These are phyloP conservation scores for Lepidurus couesii DNA, from an alignment of 1,140 invertebrate genomes.

Conservation along the genomic window DNA sequence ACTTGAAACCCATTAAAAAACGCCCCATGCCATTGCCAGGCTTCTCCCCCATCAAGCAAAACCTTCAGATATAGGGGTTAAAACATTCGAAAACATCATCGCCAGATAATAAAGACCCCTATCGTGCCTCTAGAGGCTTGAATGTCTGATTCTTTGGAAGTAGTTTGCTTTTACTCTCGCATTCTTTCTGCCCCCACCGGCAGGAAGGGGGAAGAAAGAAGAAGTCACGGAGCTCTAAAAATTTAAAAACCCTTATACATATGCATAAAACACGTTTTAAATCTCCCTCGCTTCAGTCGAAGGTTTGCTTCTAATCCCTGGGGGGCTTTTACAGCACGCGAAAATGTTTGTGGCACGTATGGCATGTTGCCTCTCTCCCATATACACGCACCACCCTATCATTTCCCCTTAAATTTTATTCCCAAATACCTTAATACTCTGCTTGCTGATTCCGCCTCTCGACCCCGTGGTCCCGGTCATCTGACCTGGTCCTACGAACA, in stretches of 20 bases:
- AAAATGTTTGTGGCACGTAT: conserved; percentile 13
- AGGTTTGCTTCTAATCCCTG: not conserved
- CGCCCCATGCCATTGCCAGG: not conserved
- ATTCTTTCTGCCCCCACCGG: not conserved
- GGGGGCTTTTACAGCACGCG: not conserved
- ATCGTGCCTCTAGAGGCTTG: no score
- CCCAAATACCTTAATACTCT: conserved; percentile 7
- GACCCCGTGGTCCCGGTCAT: not conserved
- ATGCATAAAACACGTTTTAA: not conserved
- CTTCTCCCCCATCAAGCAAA: not conserved
- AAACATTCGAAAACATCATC: no score
- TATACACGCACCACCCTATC: no score
- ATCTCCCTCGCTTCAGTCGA: not conserved
- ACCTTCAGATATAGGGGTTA: no score
- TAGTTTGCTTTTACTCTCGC: no score
- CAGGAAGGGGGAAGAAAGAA: not conserved
- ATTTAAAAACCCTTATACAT: not conserved
- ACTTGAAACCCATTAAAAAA: not conserved
- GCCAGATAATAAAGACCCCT: no score
- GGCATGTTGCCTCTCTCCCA: not conserved
- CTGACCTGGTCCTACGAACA: not conserved
- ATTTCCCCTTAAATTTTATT: not conserved
- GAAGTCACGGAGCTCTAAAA: not conserved
- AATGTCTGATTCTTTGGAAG: no score
- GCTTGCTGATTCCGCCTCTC: not conserved